Evolutionary conservation across 2,113 vertebrate species (phyloP).

Genomic region (Pungitius pungitius): DNA sequence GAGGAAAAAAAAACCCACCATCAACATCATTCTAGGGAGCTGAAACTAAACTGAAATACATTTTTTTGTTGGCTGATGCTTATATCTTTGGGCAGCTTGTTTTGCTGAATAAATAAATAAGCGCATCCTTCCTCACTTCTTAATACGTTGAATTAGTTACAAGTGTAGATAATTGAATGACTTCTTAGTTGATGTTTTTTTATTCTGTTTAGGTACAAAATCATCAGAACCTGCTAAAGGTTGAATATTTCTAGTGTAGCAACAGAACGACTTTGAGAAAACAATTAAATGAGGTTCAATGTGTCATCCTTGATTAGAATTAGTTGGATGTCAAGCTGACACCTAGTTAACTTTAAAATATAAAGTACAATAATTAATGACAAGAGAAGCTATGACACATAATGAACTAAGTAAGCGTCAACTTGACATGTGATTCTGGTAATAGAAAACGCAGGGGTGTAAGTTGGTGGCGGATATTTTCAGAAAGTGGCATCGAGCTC

Average conservation of each 20-base stretch:
- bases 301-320: neutral
- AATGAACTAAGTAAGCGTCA: neutral
- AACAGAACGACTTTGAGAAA: neutral
- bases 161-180: too few relatives aligned
- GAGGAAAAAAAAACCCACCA: conserved; percentile 58
- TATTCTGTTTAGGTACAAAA: too few relatives aligned
- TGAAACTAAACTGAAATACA: conserved; percentile 51
- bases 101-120: conserved; percentile 67
- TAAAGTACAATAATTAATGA: too few relatives aligned
- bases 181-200: too few relatives aligned
- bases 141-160: neutral
- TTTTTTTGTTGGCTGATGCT: conserved; percentile 55
- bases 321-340: neutral
- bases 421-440: neutral
- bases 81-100: conserved; percentile 42
- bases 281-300: neutral
- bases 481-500: neutral
- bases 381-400: too few relatives aligned
- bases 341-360: too few relatives aligned
- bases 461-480: neutral
- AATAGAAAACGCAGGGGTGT: too few relatives aligned
- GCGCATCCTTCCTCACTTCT: conserved; percentile 13
- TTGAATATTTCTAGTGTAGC: too few relatives aligned
- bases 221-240: too few relatives aligned
- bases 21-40: conserved; percentile 61